Conservation (phyloP, 2,113 vertebrate genomes). For the Strix aluco region DNA sequence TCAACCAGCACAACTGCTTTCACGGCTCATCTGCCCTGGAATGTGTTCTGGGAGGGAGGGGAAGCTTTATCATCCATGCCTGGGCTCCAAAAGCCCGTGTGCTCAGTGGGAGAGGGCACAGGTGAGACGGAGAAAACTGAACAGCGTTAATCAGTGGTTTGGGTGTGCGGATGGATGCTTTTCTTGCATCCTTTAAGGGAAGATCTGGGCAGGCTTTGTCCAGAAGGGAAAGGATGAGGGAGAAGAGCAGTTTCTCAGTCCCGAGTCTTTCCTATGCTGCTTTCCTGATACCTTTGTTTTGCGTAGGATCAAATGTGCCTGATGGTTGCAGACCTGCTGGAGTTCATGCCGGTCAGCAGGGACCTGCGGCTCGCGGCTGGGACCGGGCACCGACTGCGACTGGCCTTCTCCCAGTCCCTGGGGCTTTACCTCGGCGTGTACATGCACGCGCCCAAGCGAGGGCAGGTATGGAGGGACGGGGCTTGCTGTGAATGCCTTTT, state of each 20-base stretch:
- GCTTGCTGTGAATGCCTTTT: rapidly evolving
- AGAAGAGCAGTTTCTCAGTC: neutral
- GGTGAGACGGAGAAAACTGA: neutral
- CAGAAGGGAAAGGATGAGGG: neutral
- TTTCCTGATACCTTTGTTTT: neutral
- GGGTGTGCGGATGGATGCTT: rapidly evolving
- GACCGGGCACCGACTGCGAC: constrained; percentile 81
- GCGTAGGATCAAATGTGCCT: constrained; percentile 89
- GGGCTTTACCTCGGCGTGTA: constrained; percentile 89
- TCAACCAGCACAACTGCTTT: neutral
- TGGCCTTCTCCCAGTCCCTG: constrained; percentile 82
- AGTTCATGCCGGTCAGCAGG: constrained; percentile 84
- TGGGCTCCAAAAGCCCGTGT: rapidly evolving
- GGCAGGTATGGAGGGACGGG: constrained; percentile 74
- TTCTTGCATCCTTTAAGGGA: neutral
- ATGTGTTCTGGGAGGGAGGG: neutral
- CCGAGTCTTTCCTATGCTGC: neutral
- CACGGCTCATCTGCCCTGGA: constrained; percentile 24
- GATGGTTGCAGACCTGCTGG: constrained; percentile 89
- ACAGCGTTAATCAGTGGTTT: rapidly evolving
- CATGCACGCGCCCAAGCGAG: constrained; percentile 81
- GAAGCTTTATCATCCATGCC: neutral
- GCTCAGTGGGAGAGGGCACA: neutral
- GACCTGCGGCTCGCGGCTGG: constrained; percentile 78
- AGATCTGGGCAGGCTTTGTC: neutral